Evolutionary conservation across 2,888 invertebrate species (phyloP), one percentile per base, ranked within the genome.

Genomic region (Halictus ligatus): DNA sequence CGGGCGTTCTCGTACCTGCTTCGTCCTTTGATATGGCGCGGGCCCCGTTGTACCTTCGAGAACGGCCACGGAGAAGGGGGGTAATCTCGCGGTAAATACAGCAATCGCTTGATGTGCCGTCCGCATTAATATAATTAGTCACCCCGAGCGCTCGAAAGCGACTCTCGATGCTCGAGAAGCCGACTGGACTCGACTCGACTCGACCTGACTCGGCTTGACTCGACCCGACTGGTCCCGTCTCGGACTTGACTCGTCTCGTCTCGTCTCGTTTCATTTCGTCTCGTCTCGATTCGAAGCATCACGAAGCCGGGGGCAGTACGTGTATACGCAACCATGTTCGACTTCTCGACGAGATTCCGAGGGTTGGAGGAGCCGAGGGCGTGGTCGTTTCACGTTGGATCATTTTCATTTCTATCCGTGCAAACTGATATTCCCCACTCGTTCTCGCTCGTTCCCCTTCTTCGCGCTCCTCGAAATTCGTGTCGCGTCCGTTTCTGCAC

Each of bases 81-180:
- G 91, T 92, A 95, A 94, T 95, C 94, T 94, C 90, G 91, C 91
- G 91, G 93, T 95, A 95, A 95, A 95, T 92, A 95, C 94, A 93
- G 94, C 94, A 94, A 95, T 95, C 93, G 93, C 92, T 92, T 92
- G 93, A 94, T 94, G 94, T 94, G 93, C 93, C 88, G 93, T 93
- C 93, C 93, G 93, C 94, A 95, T 95, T 95, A 95, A 95, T 95
- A 94, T 95, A 95, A 95, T 95, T 95, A 95, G 95, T 95, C 93
- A 95, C 95, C 95, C 94, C 94, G 93, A 94, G 94, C 93, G 92
- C 84, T 91, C 78, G 88, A 84, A 79, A 86, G 87, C 90, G 88
- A 76, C 79, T 71, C 78, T 71, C 78, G 83, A 79, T 88, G 79
- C 64, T 77, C 71, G 71, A 75, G 74, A 77, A 80, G 80, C 82